Conservation (phyloP, 2,113 vertebrate species). For the Athene cunicularia region DNA sequence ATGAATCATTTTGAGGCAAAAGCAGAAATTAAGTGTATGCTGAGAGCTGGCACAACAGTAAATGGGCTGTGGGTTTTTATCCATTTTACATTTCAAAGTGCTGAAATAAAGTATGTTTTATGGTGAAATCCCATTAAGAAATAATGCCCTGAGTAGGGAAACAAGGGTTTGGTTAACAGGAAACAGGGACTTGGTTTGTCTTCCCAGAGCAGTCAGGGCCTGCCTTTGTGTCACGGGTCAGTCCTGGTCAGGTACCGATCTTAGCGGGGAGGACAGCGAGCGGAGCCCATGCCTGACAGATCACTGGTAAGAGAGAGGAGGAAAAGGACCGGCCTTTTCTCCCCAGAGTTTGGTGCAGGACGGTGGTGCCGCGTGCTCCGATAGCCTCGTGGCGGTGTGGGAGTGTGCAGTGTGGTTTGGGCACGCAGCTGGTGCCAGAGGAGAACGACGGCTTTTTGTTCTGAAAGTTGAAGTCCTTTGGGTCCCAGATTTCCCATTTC, state of each 20-base stretch:
- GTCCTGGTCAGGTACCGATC: accelerated
- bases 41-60: background rate
- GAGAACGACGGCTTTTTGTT: background rate
- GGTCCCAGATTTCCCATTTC: background rate
- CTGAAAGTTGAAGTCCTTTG: background rate
- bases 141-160: background rate
- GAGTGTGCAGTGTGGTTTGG: background rate
- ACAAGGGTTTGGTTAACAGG: background rate
- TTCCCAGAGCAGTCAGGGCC: background rate
- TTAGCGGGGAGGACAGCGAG: background rate
- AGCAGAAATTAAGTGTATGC: conserved; percentile 27
- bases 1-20: conserved; percentile 39
- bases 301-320: background rate
- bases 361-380: accelerated
- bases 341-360: background rate
- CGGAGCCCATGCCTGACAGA: accelerated
- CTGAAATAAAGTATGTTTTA: background rate
- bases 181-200: background rate
- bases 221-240: background rate
- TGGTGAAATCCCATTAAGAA: background rate
- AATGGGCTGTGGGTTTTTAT: conserved; percentile 21
- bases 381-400: accelerated
- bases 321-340: background rate
- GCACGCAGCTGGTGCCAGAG: background rate
- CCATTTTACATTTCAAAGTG: background rate